These are phyloP conservation scores for Phaonia tiefii DNA, from an alignment of 2,888 invertebrate species.

Conservation along the genomic window DNA sequence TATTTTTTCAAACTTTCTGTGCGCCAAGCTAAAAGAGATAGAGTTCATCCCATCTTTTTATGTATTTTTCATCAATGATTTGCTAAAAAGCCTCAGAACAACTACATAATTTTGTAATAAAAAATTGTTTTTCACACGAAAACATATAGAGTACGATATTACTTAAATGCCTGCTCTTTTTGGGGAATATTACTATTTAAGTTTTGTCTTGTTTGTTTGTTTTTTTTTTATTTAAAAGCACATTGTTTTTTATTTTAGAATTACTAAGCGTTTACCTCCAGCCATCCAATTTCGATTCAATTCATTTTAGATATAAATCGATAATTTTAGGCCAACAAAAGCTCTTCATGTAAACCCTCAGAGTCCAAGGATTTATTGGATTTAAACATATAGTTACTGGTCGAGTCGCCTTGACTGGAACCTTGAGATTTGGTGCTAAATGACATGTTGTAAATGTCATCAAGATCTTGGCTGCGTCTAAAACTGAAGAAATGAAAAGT, in stretches of 20 bases:
- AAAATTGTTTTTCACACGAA: constrained; percentile 18
- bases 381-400: constrained; percentile 73
- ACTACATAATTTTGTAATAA: constrained; percentile 13
- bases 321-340: constrained; percentile 73
- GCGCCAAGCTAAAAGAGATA: constrained; percentile 61
- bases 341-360: constrained; percentile 73
- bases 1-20: constrained; percentile 44
- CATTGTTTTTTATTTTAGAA: constrained; percentile 21
- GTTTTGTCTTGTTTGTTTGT: neutral
- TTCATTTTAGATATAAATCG: constrained; percentile 13
- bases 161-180: constrained; percentile 17
- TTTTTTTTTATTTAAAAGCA: constrained; percentile 22
- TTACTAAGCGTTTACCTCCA: constrained; percentile 28
- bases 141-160: constrained; percentile 19
- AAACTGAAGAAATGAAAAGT: constrained; percentile 77
- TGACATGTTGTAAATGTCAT: constrained; percentile 81
- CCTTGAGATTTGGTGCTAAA: constrained; percentile 79
- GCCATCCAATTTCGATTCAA: constrained; percentile 15
- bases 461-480: constrained; percentile 81
- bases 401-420: constrained; percentile 74
- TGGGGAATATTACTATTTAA: neutral
- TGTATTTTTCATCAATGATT: neutral
- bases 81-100: constrained; percentile 14
- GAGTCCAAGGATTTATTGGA: constrained; percentile 77
- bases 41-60: constrained; percentile 2